phyloP scores from a whole-genome alignment of 2,113 vertebrate genomes.

The Paracanthobrama guichenoti region DNA sequence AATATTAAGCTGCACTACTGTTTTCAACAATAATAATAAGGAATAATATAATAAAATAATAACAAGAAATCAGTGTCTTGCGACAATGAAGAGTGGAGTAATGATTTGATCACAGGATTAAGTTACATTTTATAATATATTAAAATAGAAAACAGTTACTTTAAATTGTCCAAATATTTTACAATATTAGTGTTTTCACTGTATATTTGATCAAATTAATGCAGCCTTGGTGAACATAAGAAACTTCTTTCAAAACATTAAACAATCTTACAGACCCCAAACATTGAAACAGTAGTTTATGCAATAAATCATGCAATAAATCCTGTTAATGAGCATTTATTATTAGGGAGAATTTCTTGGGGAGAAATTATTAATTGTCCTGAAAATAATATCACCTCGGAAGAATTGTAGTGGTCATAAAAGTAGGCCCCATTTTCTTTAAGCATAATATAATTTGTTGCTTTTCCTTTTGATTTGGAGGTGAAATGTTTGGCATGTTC shows the following conservation, averaged over 20 bases:
- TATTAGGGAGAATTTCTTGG: too few species aligned
- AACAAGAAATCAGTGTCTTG: background rate
- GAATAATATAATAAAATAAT: too few species aligned
- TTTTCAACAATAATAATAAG: too few species aligned
- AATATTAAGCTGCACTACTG: background rate
- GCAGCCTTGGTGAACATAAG: background rate
- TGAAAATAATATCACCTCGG: background rate
- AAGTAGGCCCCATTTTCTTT: background rate
- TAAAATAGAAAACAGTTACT: background rate
- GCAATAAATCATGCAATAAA: background rate
- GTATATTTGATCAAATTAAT: background rate
- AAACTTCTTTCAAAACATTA: background rate
- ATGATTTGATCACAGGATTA: background rate
- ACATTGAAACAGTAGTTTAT: background rate
- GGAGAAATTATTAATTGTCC: background rate
- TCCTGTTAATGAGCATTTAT: background rate
- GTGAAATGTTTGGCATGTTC: constrained; percentile 19
- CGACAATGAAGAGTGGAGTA: background rate
- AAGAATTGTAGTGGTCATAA: background rate
- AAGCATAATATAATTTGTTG: background rate
- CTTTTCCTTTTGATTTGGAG: background rate
- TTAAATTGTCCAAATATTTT: background rate
- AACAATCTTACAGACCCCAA: background rate
- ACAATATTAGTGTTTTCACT: background rate
- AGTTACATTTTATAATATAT: background rate